Evolutionary conservation across 2,888 invertebrate species (phyloP), one percentile per base, ranked within the genome.

Genomic region (Nineta flava): DNA sequence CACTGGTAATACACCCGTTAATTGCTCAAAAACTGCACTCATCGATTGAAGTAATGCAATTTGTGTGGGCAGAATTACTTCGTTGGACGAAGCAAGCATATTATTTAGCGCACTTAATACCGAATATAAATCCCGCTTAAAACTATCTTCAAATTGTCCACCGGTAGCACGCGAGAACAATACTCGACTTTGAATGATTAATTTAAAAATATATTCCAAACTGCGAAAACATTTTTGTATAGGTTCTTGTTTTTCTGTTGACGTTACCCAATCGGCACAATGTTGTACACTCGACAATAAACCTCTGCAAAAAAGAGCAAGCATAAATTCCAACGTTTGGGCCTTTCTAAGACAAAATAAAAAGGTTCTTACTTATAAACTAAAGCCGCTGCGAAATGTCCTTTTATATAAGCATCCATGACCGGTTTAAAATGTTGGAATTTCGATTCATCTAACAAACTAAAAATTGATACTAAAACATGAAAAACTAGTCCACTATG

Each of bases 361-460:
- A n/a, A n/a, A n/a, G n/a, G n/a, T n/a, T 68, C 77, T 69, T 68
- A 86, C 86, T 91, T 92, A 69, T 94, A 93, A 15, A 94, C 94
- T 12, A 95, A 73, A 0, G 94, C 91, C 1, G 93, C 93, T 0
- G 94, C 91, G 69, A 96, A 95, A 65, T 93, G 93, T 56, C 88
- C 87, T 57, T 86, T 85, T 48, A 95, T 92, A 62, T 96, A 96
- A 1, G 88, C 88, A 60, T 95, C 92, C 66, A 95, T 79, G 0
- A 95, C 92, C 0, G 93, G 91, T 57, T 87, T 83, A 66, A 95
- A 95, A 62, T 94, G 92, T 62, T 93, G 90, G 67, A 93, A 95
- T 59, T 93, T 87, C 50, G 79, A 83, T 60, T 93, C 90, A 59
- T 93, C 88, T 52, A 95, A 70, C 16, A 93, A 70, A 62, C 87